phyloP scores from a whole-genome alignment of 2,888 invertebrate genomes.

The Limulus polyphemus region DNA sequence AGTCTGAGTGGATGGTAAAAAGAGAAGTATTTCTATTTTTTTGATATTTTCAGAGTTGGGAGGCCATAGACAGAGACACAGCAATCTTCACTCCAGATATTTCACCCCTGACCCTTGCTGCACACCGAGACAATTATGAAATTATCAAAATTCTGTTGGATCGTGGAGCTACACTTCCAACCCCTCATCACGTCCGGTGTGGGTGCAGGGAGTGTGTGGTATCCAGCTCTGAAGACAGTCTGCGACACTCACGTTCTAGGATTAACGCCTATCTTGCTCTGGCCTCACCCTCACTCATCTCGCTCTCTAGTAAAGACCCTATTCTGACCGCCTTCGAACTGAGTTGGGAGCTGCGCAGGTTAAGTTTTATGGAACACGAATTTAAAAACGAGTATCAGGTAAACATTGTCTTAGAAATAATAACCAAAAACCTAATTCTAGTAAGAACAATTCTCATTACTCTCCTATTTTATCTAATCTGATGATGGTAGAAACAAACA shows the following conservation, averaged over 20 bases:
- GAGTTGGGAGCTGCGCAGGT: slow-evolving; percentile 87
- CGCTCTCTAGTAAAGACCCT: slow-evolving; percentile 92
- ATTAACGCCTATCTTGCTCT: slow-evolving; percentile 95
- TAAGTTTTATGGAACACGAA: slow-evolving; percentile 94
- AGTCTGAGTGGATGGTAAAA: no score
- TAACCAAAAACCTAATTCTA: no score
- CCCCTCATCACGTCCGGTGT: slow-evolving; percentile 88
- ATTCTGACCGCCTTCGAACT: slow-evolving; percentile 95
- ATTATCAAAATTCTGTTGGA: slow-evolving; percentile 95
- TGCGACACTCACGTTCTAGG: slow-evolving; percentile 85
- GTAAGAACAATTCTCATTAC: no score
- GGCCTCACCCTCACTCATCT: slow-evolving; percentile 90
- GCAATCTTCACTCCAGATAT: slow-evolving; percentile 95
- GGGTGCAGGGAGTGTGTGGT: slow-evolving; percentile 92
- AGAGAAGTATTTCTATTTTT: no score
- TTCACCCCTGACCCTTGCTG: slow-evolving; percentile 89
- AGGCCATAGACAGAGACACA: slow-evolving; percentile 75
- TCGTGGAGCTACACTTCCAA: slow-evolving; percentile 81
- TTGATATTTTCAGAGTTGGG: slow-evolving; percentile 61
- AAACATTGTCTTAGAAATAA: no score
- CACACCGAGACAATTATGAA: slow-evolving; percentile 96
- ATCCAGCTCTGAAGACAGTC: slow-evolving; percentile 78
- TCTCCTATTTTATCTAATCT: no score
- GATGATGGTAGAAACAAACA: no score
- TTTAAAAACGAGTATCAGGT: slow-evolving; percentile 81